Evolutionary conservation across 2,888 invertebrate genomes (phyloP), one percentile per base, ranked within the genome.

Genomic region (Caenorhabditis doughertyi): DNA sequence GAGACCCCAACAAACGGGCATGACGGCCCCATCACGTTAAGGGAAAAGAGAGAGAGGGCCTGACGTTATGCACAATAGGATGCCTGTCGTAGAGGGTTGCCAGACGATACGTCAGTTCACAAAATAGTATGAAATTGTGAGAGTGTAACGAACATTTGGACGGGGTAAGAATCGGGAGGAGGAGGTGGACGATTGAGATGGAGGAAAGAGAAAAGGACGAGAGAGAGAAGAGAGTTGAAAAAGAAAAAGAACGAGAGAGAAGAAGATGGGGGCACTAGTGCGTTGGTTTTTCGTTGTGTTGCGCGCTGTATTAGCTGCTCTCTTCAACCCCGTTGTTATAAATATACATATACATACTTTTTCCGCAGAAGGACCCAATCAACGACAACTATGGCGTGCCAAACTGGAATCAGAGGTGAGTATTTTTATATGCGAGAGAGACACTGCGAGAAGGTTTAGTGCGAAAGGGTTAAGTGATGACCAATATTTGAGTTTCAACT

Each of bases 361-460:
- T 42, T 72, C 39, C 21, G 35, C 13, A 67, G 51, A 49, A 49
- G 56, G 32, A 67, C 62, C 72, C 44, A 65, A 56, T 56, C 65
- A 49, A 23, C 68, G 29, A 62, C 58, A 42, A 51, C 65, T 18
- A 90, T 90, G 90, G 89, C 90, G 76, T 90, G 90, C 83, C 90
- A 90, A 81, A 90, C 90, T 72, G 90, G 90, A 72, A 90, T 90
- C 73, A 85, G 89, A 89, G 87, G 90, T 89, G 39, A 58, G 68
- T 72, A 47, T 11, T 47, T 56, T 65, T 55, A 27, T 27, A 16
- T 47, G n/a, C 23, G 42, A 32, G 47, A 8, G 13, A 21, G 44
- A 62, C 8, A 39, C 13, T 8, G 39, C 39, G 39, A 32, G 18
- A 29, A 18, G n/a, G 55, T n/a, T 32, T 55, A 32, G 18, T 32